Evolutionary conservation across 1,140 invertebrate genomes (phyloP).

Genomic region (Sarcophaga peregrina): DNA sequence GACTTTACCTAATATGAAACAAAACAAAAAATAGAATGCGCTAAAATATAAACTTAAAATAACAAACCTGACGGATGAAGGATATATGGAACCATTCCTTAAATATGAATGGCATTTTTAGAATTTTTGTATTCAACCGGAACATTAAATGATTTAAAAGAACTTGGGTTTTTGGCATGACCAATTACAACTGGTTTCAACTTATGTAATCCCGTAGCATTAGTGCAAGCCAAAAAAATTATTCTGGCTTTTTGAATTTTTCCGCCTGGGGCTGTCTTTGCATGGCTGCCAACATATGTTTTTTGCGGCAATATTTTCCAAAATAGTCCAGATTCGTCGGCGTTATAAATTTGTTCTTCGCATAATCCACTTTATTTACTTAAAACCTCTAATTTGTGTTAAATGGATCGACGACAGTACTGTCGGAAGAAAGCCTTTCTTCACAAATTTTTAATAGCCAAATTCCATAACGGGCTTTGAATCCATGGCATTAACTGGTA

Average conservation of each 20-base stretch:
- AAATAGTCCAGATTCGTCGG: slow-evolving; percentile 65
- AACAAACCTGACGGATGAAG: background rate
- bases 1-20: too few relatives aligned
- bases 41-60: too few relatives aligned
- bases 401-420: slow-evolving; percentile 47
- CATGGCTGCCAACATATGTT: slow-evolving; percentile 55
- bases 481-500: background rate
- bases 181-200: slow-evolving; percentile 51
- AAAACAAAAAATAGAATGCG: background rate
- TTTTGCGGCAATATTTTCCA: slow-evolving; percentile 63
- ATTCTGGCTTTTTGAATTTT: slow-evolving; percentile 48
- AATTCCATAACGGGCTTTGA: slow-evolving; percentile 26
- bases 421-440: slow-evolving; percentile 56
- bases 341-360: slow-evolving; percentile 64
- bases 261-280: slow-evolving; percentile 51
- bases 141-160: slow-evolving; percentile 7
- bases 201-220: background rate
- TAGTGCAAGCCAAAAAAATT: slow-evolving; percentile 11
- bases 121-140: slow-evolving; percentile 10
- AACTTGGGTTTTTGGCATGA: slow-evolving; percentile 53
- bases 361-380: slow-evolving; percentile 48
- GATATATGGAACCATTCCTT: slow-evolving; percentile 34
- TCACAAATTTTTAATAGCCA: slow-evolving; percentile 1
- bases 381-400: slow-evolving; percentile 50
- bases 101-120: slow-evolving; percentile 17